Evolutionary conservation across 2,888 invertebrate species (phyloP).

Genomic region (Ypsolopha scabrella): DNA sequence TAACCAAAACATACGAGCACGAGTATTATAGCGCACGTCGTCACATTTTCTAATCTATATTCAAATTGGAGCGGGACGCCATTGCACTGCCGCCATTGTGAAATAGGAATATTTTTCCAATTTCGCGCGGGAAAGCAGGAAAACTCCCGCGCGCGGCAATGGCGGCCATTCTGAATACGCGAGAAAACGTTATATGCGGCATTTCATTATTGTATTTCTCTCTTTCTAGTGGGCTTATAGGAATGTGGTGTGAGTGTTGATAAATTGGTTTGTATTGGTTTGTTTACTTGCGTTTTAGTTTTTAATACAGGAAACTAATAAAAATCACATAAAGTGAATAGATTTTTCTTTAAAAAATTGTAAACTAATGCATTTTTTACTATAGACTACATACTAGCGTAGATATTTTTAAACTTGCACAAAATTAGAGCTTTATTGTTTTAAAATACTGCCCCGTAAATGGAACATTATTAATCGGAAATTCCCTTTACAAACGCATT

Average conservation of each 20-base stretch:
- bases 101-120: conserved; percentile 64
- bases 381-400: too few relatives aligned
- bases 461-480: conserved; percentile 15
- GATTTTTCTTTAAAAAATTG: too few relatives aligned
- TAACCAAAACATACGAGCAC: conserved; percentile 30
- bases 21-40: conserved; percentile 50
- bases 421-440: too few relatives aligned
- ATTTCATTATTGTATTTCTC: neutral
- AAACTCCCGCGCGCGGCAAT: neutral
- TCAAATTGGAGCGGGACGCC: conserved; percentile 50
- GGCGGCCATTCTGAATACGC: neutral
- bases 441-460: neutral
- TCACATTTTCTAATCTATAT: conserved; percentile 68
- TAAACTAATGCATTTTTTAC: too few relatives aligned
- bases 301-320: too few relatives aligned
- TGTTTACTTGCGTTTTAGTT: too few relatives aligned
- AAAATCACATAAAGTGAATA: too few relatives aligned
- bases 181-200: neutral
- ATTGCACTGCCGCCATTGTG: conserved; percentile 50
- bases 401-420: too few relatives aligned
- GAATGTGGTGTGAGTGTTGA: too few relatives aligned
- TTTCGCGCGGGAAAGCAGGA: conserved; percentile 55
- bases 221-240: neutral
- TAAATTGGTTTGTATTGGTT: too few relatives aligned
- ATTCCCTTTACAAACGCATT: conserved; percentile 17